phyloP scores from a whole-genome alignment of 1,140 invertebrate species.

The Drosophila triauraria region DNA sequence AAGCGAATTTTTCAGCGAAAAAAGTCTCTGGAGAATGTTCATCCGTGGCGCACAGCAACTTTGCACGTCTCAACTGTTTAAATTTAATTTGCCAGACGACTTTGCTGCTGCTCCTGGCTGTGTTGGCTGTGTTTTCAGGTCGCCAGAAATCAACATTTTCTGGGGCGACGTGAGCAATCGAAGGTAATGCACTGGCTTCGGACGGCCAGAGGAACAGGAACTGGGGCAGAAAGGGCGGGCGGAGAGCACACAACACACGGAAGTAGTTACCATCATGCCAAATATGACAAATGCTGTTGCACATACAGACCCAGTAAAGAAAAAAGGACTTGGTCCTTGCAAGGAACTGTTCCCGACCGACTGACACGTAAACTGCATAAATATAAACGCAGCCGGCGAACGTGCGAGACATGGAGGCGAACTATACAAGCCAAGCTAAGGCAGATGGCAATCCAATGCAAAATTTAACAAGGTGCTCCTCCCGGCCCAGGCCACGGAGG shows the following conservation, averaged over 20 bases:
- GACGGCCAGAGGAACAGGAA: not conserved
- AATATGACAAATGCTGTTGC: conserved; percentile 77
- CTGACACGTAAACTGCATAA: conserved; percentile 81
- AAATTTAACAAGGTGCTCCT: conserved; percentile 48
- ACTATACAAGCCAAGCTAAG: conserved; percentile 20
- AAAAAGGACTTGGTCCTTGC: conserved; percentile 1
- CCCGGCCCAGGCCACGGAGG: not conserved
- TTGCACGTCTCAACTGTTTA: conserved; percentile 77
- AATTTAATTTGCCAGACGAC: conserved; percentile 76
- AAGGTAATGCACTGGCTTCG: conserved; percentile 66
- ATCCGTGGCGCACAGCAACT: conserved; percentile 38
- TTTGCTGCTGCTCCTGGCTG: conserved; percentile 13
- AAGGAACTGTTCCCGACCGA: conserved; percentile 26
- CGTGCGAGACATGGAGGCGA: conserved; percentile 53
- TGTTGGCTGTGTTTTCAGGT: conserved; percentile 64
- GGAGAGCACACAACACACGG: conserved; percentile 51
- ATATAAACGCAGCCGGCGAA: conserved; percentile 76
- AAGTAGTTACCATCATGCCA: conserved; percentile 81
- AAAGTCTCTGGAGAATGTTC: conserved; percentile 54
- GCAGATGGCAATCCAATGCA: conserved; percentile 59
- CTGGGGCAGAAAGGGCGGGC: not conserved
- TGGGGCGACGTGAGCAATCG: conserved; percentile 70
- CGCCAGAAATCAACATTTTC: conserved; percentile 78
- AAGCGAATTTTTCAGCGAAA: conserved; percentile 43
- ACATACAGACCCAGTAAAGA: conserved; percentile 36